Percentiles rank a stretch among this genome's conserved stretches.
Evolutionary conservation across 2,797 vertebrate genomes (phyloP).

Genomic region (Cossypha dichroa): DNA sequence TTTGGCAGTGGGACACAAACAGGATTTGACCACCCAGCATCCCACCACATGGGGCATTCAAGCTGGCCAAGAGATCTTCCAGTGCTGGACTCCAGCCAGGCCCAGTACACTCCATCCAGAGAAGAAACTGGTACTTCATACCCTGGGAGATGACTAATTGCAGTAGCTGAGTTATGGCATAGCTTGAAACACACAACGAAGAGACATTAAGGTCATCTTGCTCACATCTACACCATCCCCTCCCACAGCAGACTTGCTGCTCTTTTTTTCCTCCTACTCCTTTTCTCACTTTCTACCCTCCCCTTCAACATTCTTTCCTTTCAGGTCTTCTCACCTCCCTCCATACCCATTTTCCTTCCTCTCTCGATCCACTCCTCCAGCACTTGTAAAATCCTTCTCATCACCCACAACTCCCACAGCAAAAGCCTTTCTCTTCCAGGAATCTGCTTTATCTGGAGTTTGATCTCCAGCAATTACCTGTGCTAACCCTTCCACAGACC

Average conservation of each 20-base stretch:
- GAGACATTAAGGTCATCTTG: constrained; percentile 53
- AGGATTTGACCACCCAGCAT: not conserved
- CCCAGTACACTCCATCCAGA: not conserved
- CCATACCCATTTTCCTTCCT: not conserved
- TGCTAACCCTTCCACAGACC: not conserved
- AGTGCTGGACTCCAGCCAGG: not conserved
- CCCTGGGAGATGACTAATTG: constrained; percentile 32
- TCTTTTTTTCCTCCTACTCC: constrained; percentile 53
- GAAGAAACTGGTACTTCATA: not conserved
- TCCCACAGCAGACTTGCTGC: constrained; percentile 40
- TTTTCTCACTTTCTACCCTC: constrained; percentile 43
- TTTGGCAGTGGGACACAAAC: not conserved
- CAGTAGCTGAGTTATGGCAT: constrained; percentile 33
- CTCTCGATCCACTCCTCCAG: not conserved
- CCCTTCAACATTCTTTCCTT: constrained; percentile 38
- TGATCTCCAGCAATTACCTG: not conserved
- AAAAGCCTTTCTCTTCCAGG: not conserved
- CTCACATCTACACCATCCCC: constrained; percentile 43
- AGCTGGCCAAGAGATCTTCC: not conserved
- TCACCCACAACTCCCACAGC: not conserved
- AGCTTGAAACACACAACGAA: constrained; percentile 4
- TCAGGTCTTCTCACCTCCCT: constrained; percentile 25
- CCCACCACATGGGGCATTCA: not conserved
- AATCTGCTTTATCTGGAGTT: not conserved
- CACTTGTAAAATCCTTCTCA: not conserved